Conservation (phyloP, 2,888 invertebrate species). For the Rotaria socialis region DNA sequence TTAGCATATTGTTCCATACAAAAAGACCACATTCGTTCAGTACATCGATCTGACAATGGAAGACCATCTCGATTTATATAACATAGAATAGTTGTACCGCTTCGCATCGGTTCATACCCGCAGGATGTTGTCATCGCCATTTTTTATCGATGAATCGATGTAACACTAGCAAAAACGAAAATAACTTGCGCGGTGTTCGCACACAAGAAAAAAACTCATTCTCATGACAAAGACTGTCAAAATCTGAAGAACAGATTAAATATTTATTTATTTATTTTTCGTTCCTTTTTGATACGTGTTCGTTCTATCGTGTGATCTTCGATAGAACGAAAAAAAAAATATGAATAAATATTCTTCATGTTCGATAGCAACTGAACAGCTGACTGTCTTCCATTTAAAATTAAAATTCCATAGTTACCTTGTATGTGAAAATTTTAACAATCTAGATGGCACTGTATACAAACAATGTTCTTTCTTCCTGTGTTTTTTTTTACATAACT, state of each 20-base stretch:
- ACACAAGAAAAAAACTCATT: background rate
- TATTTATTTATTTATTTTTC: no score
- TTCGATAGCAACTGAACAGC: background rate
- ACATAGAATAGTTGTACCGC: background rate
- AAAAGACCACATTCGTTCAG: slow-evolving; percentile 41
- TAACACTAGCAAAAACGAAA: background rate
- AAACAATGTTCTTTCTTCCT: no score
- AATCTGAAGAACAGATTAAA: background rate
- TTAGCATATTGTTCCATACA: slow-evolving; percentile 38
- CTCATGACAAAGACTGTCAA: background rate
- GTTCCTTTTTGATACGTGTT: background rate
- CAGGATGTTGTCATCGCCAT: background rate
- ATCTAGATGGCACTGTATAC: background rate
- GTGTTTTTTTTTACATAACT: no score
- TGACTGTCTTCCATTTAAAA: background rate
- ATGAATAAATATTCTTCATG: background rate
- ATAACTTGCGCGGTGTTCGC: background rate
- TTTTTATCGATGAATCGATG: background rate
- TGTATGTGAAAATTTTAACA: background rate
- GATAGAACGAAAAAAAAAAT: background rate
- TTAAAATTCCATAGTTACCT: background rate
- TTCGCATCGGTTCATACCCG: background rate
- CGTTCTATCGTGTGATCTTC: background rate
- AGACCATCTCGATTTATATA: slow-evolving; percentile 41
- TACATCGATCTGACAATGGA: slow-evolving; percentile 36